Conservation (phyloP, 2,888 invertebrate species). For the Therioaphis trifolii region DNA sequence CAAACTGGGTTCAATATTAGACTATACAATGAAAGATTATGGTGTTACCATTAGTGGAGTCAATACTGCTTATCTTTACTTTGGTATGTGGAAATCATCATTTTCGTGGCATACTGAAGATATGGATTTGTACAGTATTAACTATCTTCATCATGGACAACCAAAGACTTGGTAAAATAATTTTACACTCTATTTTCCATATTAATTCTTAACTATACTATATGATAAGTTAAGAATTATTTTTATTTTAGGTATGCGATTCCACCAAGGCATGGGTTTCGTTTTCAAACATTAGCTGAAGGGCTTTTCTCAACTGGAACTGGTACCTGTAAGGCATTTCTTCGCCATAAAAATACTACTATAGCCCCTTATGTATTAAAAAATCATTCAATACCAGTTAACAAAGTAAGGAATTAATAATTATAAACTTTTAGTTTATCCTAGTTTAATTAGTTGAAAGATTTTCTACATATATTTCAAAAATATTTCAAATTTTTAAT, state of each 20-base stretch:
- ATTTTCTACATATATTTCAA: background rate
- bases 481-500: background rate
- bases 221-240: background rate
- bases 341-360: slow-evolving; percentile 97
- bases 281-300: slow-evolving; percentile 91
- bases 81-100: slow-evolving; percentile 99
- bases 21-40: slow-evolving; percentile 93
- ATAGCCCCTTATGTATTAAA: slow-evolving; percentile 93
- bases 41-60: slow-evolving; percentile 96
- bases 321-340: slow-evolving; percentile 88
- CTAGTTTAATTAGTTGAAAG: too few relatives aligned
- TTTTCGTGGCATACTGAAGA: slow-evolving; percentile 99
- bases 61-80: slow-evolving; percentile 93
- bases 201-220: background rate
- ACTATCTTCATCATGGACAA: slow-evolving; percentile 96
- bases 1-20: slow-evolving; percentile 89
- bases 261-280: slow-evolving; percentile 92
- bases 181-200: background rate
- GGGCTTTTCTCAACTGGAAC: slow-evolving; percentile 90
- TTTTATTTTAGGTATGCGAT: slow-evolving; percentile 80
- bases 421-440: too few relatives aligned
- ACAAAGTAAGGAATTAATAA: slow-evolving; percentile 76
- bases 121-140: slow-evolving; percentile 99
- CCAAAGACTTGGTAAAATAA: slow-evolving; percentile 85
- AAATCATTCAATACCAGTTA: slow-evolving; percentile 93